Percentiles rank a stretch among this genome's conserved stretches.
These are phyloP conservation scores for Bagarius yarrelli DNA, from an alignment of 2,113 vertebrate species.

Conservation along the genomic window DNA sequence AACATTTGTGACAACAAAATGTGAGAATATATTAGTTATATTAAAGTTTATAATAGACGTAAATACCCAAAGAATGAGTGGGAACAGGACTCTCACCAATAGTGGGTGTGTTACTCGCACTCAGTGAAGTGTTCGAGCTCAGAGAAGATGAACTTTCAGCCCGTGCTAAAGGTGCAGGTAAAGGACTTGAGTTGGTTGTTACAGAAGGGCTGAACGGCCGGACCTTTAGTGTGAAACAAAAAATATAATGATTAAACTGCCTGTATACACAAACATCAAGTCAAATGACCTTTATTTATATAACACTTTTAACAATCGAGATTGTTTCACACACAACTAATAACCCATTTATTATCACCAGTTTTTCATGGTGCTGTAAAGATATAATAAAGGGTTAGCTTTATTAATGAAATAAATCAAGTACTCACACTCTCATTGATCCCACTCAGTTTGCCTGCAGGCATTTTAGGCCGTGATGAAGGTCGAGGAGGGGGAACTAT, in stretches of 20 bases:
- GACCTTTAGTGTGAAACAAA: constrained; percentile 12
- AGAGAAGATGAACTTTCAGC: constrained; percentile 96
- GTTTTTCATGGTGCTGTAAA: too few species aligned
- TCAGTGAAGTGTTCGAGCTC: constrained; percentile 89
- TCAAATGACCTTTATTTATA: too few species aligned
- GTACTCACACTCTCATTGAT: constrained; percentile 94
- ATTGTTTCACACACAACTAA: too few species aligned
- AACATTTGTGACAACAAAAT: not conserved
- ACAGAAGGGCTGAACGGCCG: constrained; percentile 91
- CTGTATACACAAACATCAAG: not conserved
- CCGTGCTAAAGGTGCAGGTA: constrained; percentile 87
- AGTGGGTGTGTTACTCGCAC: constrained; percentile 92
- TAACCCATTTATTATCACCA: too few species aligned
- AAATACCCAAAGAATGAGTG: not conserved
- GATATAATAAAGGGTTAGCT: too few species aligned
- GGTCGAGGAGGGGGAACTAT: constrained; percentile 92
- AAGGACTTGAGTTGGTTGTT: constrained; percentile 82
- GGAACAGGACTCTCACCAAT: constrained; percentile 76
- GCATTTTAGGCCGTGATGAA: constrained; percentile 90
- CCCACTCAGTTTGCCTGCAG: constrained; percentile 85
- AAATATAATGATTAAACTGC: not conserved
- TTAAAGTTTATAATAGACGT: not conserved
- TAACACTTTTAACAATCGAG: too few species aligned
- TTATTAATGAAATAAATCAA: not conserved
- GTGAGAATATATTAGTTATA: not conserved